Base-by-base conservation (phyloP, 1,140 invertebrate genomes). In the Apocrypta bakeri region DNA sequence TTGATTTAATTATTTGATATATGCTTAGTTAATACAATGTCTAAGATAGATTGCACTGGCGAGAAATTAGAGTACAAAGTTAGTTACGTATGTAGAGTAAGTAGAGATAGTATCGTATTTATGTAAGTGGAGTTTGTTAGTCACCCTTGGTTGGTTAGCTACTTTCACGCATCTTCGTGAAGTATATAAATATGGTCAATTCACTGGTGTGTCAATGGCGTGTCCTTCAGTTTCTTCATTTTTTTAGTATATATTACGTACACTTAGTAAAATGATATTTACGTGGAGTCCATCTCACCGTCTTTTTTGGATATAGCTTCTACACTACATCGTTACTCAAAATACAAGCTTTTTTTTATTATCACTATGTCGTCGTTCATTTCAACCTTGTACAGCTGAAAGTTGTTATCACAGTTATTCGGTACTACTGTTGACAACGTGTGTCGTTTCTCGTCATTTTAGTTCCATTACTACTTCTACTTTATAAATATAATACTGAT, bases 71-170 rank as follows among this genome's bases (percentile, higher is more conserved):
- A 82, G 31, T 69, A 82, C 42, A 71, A 17, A 82, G 64, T 92
- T 87, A 92, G 91, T 84, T 87, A 87, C 86, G 40, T 56, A 81
- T 81, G 72, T 37, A 40, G 7, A n/a, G 21, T 33, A n/a, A 24
- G 37, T 24, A 74, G 40, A 61, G 9, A 42, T 40, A 48, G 33
- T n/a, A 74, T 68, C 37, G 71, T 74, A 66, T 37, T 66, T 31
- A 74, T 27, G 66, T 61, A 72, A 31, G 69, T 80, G 69, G 63
- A 24, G 29, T 72, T 73, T 78, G 81, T 82, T 82, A 82, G 75
- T 82, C 81, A 82, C 74, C 81, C 81, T 82, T 82, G 68, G n/a
- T n/a, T 48, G 75, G 81, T 82, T 82, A 82, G 68, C 42, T 78
- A 83, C 61, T 42, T 78, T 77, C 74, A 82, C 81, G 42, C 66